Base-by-base conservation (phyloP, 1,140 invertebrate genomes). In the Bombyx mori region DNA sequence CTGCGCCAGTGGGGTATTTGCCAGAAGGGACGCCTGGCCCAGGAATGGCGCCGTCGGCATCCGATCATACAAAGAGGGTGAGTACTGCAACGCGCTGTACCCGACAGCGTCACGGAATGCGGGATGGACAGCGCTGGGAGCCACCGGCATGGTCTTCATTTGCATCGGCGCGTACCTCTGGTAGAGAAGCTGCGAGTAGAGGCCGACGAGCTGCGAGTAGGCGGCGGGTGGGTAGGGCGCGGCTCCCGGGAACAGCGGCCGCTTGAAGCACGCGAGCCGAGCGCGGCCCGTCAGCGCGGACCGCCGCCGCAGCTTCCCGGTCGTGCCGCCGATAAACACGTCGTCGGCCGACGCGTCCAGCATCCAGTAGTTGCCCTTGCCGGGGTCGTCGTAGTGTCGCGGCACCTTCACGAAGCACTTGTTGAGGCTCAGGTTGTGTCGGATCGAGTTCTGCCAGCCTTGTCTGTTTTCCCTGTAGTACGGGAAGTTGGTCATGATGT, bases 351-450 rank as follows among this genome's bases (percentile, higher is more conserved):
- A 96, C 0, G 97, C 94, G 82, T 98, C 96, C 55, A 98, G 79
- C 96, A 98, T 98, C 97, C 97, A 98, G 86, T 98, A 98, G 81
- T 98, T 98, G 0, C 97, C 97, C 81, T 97, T 97, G 6, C 96
- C 96, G 0, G 97, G 97, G 78, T 98, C 96, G 81, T 98, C 96
- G 79, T 97, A 98, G 71, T 97, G 95, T 0, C 96, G 89, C 0
- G 97, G 95, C 42, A 98, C 96, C 89, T 99, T 99, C 50, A 99
- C 95, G 79, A 99, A 99, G 75, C 98, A 99, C 89, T 99, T 99
- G 88, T 99, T 99, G 62, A 99, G 88, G 63, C 95, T 97, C 1
- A 99, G 89, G 84, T 99, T 99, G 88, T 99, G 98, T 1, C 98
- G 89, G 69, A 99, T 99, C 0, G 97, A 99, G 80, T 99, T 99